Conservation (phyloP, 2,113 vertebrate species). For the Polyodon spathula region DNA sequence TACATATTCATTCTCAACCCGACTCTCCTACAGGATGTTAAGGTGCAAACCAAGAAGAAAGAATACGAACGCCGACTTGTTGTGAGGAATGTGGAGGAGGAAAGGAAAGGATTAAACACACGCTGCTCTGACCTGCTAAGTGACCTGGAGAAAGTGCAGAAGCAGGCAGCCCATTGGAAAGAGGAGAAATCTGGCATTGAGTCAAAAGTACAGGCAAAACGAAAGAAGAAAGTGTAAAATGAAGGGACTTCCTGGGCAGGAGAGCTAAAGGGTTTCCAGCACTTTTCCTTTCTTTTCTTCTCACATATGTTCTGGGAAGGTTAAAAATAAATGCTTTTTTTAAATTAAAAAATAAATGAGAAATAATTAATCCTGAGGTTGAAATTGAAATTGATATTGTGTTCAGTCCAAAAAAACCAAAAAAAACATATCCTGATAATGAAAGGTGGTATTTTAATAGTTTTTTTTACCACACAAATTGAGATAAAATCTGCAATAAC, state of each 20-base stretch:
- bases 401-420: conserved; percentile 19
- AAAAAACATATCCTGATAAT: no score
- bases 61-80: conserved; percentile 72
- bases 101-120: conserved; percentile 73
- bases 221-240: background rate
- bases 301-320: conserved; percentile 13
- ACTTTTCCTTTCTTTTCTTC: conserved; percentile 29
- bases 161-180: conserved; percentile 60
- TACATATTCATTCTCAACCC: conserved; percentile 71
- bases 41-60: conserved; percentile 63
- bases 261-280: conserved; percentile 1
- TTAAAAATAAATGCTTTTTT: no score
- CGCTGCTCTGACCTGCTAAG: conserved; percentile 69
- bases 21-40: conserved; percentile 59
- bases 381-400: conserved; percentile 31
- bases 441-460: no score
- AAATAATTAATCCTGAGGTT: conserved; percentile 29
- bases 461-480: no score
- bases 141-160: conserved; percentile 84
- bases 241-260: conserved; percentile 4
- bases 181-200: conserved; percentile 61
- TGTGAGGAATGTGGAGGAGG: conserved; percentile 69
- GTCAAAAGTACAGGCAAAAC: conserved; percentile 35
- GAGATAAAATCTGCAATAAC: no score
- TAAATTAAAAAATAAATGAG: conserved; percentile 27